phyloP scores from a whole-genome alignment of 2,113 vertebrate species.

The Lagopus leucura region DNA sequence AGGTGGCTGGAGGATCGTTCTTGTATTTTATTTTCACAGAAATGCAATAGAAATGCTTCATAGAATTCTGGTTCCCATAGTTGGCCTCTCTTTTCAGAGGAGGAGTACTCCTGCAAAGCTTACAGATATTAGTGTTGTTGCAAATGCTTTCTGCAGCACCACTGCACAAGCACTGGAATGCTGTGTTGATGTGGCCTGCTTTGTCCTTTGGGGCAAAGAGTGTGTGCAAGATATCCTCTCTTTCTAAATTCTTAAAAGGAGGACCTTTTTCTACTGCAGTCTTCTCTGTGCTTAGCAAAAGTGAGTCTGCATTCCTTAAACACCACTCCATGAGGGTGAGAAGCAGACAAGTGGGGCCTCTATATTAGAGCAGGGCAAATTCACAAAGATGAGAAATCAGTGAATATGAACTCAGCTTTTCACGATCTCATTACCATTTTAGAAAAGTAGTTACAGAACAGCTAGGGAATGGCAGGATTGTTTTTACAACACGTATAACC shows the following conservation, averaged over 20 bases:
- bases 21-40: not conserved
- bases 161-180: not conserved
- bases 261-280: not conserved
- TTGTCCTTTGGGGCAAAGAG: not conserved
- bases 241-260: not conserved
- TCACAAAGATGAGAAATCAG: not conserved
- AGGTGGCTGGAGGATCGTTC: not conserved
- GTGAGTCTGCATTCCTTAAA: not conserved
- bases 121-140: not conserved
- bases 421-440: not conserved
- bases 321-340: not conserved
- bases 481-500: not conserved
- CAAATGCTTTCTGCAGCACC: not conserved
- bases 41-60: not conserved
- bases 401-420: slow-evolving; percentile 11
- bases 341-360: not conserved
- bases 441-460: not conserved
- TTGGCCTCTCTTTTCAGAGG: not conserved
- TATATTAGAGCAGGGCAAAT: not conserved
- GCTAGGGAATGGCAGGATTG: not conserved
- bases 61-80: not conserved
- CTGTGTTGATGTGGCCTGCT: not conserved
- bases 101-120: not conserved
- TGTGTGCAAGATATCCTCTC: not conserved
- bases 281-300: not conserved